A percentile compares a stretch with the other conserved stretches of the same genome.
Conservation (phyloP, 2,888 invertebrate species). For the Chrysolina haemoptera region DNA sequence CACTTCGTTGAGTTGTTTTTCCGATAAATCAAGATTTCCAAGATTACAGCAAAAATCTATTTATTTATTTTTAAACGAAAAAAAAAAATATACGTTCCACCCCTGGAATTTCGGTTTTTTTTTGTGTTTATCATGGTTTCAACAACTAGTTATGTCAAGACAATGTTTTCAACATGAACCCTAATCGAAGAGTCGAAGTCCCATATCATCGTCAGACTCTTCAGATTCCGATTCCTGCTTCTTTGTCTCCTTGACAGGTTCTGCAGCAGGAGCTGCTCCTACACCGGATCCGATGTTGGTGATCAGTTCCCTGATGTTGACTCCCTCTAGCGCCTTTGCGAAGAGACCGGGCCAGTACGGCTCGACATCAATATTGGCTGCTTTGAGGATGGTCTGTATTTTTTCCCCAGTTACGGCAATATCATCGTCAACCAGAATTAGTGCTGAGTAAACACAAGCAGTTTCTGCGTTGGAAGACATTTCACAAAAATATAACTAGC, state of each 20-base stretch:
- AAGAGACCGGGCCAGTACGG: slow-evolving; percentile 99
- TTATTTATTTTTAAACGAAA: no score
- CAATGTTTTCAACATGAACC: slow-evolving; percentile 27
- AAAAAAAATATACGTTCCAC: no score
- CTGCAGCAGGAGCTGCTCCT: slow-evolving; percentile 83
- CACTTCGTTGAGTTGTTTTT: no score
- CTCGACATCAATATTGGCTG: slow-evolving; percentile 96
- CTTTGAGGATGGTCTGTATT: slow-evolving; percentile 96
- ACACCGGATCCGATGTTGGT: slow-evolving; percentile 94
- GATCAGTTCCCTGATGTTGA: slow-evolving; percentile 94
- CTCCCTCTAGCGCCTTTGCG: slow-evolving; percentile 95
- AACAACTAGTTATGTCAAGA: slow-evolving; percentile 20
- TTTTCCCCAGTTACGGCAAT: slow-evolving; percentile 98
- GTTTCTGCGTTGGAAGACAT: slow-evolving; percentile 95
- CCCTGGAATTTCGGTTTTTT: no score
- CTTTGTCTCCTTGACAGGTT: slow-evolving; percentile 79
- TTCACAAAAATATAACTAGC: slow-evolving; percentile 58
- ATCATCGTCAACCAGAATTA: slow-evolving; percentile 96
- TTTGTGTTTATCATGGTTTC: no score
- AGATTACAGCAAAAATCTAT: no score
- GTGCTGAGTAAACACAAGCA: slow-evolving; percentile 97
- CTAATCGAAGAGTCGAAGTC: slow-evolving; percentile 87
- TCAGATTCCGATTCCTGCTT: slow-evolving; percentile 84
- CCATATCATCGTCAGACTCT: slow-evolving; percentile 93
- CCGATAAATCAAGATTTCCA: no score